A percentile compares a stretch with the other conserved stretches of the same genome.
These are phyloP conservation scores for Philereme transversata DNA, from an alignment of 2,888 invertebrate species.

Conservation along the genomic window DNA sequence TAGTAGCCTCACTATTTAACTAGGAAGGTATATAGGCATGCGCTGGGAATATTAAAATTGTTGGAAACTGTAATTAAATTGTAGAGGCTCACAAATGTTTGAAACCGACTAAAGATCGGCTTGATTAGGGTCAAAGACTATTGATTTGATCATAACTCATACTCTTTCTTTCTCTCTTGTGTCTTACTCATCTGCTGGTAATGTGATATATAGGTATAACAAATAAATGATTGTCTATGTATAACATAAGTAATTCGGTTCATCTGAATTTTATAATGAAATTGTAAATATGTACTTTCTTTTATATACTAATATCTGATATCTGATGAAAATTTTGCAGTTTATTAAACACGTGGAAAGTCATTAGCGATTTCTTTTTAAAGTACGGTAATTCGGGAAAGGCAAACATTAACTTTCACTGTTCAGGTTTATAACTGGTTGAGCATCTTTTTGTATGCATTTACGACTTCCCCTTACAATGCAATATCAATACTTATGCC, in stretches of 20 bases:
- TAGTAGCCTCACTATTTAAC: conserved; percentile 26
- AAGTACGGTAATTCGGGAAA: conserved; percentile 9
- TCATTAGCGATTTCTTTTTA: conserved; percentile 2
- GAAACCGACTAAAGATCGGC: too few relatives aligned
- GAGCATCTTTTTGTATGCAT: conserved; percentile 1
- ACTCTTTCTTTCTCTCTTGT: too few relatives aligned
- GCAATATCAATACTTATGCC: background rate
- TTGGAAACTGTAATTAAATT: background rate
- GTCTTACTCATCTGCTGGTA: too few relatives aligned
- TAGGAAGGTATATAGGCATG: conserved; percentile 25
- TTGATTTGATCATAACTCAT: too few relatives aligned
- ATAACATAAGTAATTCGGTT: background rate
- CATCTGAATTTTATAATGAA: too few relatives aligned
- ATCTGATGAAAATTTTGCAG: background rate
- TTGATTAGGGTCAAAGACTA: too few relatives aligned
- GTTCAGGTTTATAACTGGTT: conserved; percentile 9
- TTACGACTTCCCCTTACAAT: conserved; percentile 3
- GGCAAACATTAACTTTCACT: conserved; percentile 20
- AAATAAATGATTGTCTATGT: too few relatives aligned
- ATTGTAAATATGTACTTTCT: too few relatives aligned
- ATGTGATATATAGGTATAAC: too few relatives aligned
- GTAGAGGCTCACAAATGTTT: background rate
- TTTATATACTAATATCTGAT: background rate
- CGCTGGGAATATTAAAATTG: conserved; percentile 23
- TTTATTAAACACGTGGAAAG: conserved; percentile 1